These are phyloP conservation scores for Pampus argenteus DNA, from an alignment of 2,797 vertebrate species.

Conservation along the genomic window DNA sequence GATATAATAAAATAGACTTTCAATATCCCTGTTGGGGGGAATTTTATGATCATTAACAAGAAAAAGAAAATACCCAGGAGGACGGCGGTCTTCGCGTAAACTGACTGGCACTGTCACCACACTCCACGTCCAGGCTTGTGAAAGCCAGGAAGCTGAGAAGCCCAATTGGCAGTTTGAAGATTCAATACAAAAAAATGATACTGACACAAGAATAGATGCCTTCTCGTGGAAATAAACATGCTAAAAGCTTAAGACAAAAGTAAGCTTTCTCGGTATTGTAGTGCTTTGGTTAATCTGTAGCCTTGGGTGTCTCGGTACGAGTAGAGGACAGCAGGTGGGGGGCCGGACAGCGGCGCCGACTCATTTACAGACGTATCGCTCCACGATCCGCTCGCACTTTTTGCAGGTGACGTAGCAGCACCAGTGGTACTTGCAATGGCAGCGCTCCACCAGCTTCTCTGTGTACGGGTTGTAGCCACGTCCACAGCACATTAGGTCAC, in stretches of 20 bases:
- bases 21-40: conserved; percentile 65
- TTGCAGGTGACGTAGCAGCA: conserved; percentile 99
- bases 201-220: conserved; percentile 72
- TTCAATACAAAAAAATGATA: conserved; percentile 71
- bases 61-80: conserved; percentile 69
- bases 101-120: conserved; percentile 44
- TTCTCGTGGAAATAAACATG: conserved; percentile 74
- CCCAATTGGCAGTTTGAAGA: conserved; percentile 63
- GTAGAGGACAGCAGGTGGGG: conserved; percentile 5
- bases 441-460: conserved; percentile 95
- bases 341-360: not conserved
- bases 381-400: conserved; percentile 94
- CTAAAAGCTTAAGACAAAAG: conserved; percentile 79
- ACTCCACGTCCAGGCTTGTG: conserved; percentile 61
- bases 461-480: conserved; percentile 98
- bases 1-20: conserved; percentile 83
- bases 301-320: conserved; percentile 41
- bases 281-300: conserved; percentile 84
- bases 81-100: conserved; percentile 76
- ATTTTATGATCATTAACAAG: conserved; percentile 70
- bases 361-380: conserved; percentile 98
- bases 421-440: conserved; percentile 99
- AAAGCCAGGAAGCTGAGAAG: conserved; percentile 57
- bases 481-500: conserved; percentile 98
- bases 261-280: conserved; percentile 76